These are phyloP conservation scores for Brienomyrus brachyistius DNA, from an alignment of 2,113 vertebrate genomes.

Conservation along the genomic window DNA sequence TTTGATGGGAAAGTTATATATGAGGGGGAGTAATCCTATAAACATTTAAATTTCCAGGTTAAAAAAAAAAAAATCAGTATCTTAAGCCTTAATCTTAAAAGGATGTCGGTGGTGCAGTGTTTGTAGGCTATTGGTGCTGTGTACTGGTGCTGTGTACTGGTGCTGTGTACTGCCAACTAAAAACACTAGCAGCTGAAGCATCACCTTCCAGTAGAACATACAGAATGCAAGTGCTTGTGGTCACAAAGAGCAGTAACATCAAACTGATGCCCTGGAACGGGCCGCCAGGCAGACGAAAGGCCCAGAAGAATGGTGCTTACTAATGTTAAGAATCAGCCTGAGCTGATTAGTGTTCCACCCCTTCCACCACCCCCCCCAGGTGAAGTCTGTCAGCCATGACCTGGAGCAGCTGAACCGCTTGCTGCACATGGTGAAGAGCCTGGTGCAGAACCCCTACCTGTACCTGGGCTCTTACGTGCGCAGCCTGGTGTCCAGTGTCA, in stretches of 20 bases:
- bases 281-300: not conserved
- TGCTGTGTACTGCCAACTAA: not conserved
- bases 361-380: slow-evolving; percentile 48
- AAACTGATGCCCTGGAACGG: not conserved
- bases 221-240: not conserved
- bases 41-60: not conserved
- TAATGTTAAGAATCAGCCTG: not conserved
- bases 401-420: slow-evolving; percentile 83
- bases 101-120: not conserved
- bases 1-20: not conserved
- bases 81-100: not conserved
- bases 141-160: not conserved
- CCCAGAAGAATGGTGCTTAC: not conserved
- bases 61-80: not conserved
- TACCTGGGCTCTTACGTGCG: slow-evolving; percentile 82
- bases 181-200: not conserved
- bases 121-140: not conserved
- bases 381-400: slow-evolving; percentile 87
- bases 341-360: not conserved
- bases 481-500: slow-evolving; percentile 81
- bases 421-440: slow-evolving; percentile 79
- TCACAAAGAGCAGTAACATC: not conserved
- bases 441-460: slow-evolving; percentile 81
- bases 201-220: not conserved
- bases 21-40: not conserved